Base-by-base conservation (phyloP, 1,140 invertebrate species). In the Philotrypesis tridentata region DNA sequence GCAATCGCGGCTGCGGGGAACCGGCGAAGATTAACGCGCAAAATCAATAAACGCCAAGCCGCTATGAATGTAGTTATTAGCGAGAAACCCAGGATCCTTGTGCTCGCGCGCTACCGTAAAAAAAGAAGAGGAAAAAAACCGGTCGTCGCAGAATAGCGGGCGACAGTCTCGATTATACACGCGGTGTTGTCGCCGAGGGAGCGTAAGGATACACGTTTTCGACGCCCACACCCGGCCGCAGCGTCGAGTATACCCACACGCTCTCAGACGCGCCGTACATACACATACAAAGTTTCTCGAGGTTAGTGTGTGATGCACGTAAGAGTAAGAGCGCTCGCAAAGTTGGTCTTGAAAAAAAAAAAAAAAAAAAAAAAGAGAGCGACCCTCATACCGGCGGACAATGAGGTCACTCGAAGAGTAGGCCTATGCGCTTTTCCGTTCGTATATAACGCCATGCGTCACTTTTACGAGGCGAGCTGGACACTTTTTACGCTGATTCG, bases 21-120 rank as follows among this genome's bases (percentile, higher is more conserved):
- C 61, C 23, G 43, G 27, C 31, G 2, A 68, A 70, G 65, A 82
- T 76, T 65, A 82, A 71, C 31, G 73, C 55, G 31, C 17, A 33
- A 71, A 77, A 77, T 76, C 74, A 82, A 77, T 82, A 77, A 70
- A 71, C 23, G 48, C 29, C 55, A 43, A 21, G 6, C 48, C 4
- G 21, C 7, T 72, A 63, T 72, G 72, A 80, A 63, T 80, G 60
- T 65, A 80, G 31, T 80, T 80, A 73, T 80, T 80, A 80, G 48
- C 31, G 29, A 72, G 37, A 29, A 55, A 17, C 17, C 21, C 48
- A 55, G 48, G 7, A 5, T 55, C 6, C n/a, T 61, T 33, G 25
- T 11, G 0, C 11, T 63, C 5, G 0, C 11, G 43, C 5, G 78
- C 70, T 80, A 80, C 78, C 43, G 70, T 65, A 79, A 79, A 78